Base-by-base conservation (phyloP, 1,140 invertebrate genomes). In the Meloidogyne hapla region DNA sequence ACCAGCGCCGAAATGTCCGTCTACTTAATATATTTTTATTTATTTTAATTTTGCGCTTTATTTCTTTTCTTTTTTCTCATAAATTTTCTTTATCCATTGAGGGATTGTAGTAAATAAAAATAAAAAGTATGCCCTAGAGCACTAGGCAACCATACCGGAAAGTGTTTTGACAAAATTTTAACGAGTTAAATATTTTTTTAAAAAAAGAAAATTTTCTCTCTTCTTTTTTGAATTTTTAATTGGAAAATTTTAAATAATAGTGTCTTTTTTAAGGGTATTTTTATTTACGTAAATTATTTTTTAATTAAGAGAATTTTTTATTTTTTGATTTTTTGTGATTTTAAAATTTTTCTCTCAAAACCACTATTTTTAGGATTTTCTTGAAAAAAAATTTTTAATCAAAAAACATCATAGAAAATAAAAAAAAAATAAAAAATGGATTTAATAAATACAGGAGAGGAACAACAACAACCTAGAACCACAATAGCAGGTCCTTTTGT, bases 391-490 rank as follows among this genome's bases (percentile, higher is more conserved):
- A 45, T 15, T 45, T 45, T 45, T 45, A n/a, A n/a, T 45, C 13
- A 0, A 18, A 4, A 18, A 15, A 45, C 1, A 15, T 45, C 18
- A 15, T 15, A 2, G 18, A 45, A 45, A 15, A 45, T 15, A 6
- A 2, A 15, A 45, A 2, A 38, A 38, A 38, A 38, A 38, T 13
- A 10, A 42, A 56, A 56, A 56, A 56, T 56, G 48, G 48, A 56
- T 56, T 56, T 56, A 56, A 56, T 56, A 6, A 56, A 56, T 56
- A 56, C 48, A 56, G 48, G 48, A 56, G 48, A 56, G n/a, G 48
- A 56, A 6, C 6, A 18, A n/a, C 48, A 56, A 56, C 45, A 48
- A 48, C 48, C n/a, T 1, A 56, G n/a, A 56, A 21, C 48, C 5
- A n/a, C 18, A n/a, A 6, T 33, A 0, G 9, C 33, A 8, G 15